phyloP scores from a whole-genome alignment of 2,113 vertebrate genomes.

The Leptosomus discolor region DNA sequence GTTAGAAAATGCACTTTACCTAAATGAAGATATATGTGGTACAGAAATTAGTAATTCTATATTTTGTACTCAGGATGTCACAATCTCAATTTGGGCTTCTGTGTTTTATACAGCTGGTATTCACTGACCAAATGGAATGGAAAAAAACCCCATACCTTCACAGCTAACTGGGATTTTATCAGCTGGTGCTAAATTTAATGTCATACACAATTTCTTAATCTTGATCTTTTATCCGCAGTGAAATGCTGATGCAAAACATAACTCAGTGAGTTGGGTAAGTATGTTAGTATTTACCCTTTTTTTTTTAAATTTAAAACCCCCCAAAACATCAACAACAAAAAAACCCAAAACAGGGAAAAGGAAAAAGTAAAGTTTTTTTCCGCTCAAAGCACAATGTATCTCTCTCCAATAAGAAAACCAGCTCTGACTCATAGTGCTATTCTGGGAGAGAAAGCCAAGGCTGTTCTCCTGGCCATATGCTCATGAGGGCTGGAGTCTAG shows the following conservation, averaged over 20 bases:
- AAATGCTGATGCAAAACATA: neutral
- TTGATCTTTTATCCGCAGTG: neutral
- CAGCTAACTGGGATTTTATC: neutral
- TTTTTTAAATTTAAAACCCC: neutral
- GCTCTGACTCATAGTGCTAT: neutral
- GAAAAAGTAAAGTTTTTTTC: neutral
- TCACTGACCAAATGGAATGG: neutral
- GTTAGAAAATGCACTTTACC: neutral
- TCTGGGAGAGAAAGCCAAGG: neutral
- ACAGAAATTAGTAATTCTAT: neutral
- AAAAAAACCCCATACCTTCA: neutral
- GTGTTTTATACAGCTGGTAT: neutral
- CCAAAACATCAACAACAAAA: neutral
- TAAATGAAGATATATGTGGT: accelerated
- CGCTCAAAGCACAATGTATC: neutral
- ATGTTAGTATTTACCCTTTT: neutral
- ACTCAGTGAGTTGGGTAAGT: neutral
- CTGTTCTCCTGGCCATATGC: neutral
- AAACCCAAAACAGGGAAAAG: neutral
- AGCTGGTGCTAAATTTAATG: neutral
- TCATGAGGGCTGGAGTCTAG: neutral
- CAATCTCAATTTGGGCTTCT: neutral
- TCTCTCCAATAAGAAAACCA: neutral
- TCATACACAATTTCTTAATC: neutral
- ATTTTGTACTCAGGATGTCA: neutral